phyloP scores from a whole-genome alignment of 2,888 invertebrate species.

The Odontomyia ornata region DNA sequence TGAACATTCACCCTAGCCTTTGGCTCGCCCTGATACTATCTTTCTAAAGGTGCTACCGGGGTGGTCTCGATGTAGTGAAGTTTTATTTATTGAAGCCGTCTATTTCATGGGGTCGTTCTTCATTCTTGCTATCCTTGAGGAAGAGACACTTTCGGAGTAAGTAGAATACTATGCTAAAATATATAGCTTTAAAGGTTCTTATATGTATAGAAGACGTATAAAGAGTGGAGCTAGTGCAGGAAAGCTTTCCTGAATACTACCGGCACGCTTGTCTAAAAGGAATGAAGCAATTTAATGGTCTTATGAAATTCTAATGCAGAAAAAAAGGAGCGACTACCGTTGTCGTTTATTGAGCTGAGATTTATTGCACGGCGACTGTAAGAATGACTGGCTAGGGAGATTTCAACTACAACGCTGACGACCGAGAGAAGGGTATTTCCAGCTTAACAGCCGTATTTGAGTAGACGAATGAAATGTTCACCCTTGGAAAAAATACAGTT shows the following conservation, averaged over 20 bases:
- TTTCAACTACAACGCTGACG: too few relatives aligned
- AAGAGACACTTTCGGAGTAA: background rate
- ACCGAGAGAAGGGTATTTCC: too few relatives aligned
- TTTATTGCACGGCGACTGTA: constrained; percentile 35
- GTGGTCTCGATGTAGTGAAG: constrained; percentile 10
- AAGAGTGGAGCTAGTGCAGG: background rate
- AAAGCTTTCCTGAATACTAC: background rate
- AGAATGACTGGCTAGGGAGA: background rate
- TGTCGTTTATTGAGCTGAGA: constrained; percentile 43
- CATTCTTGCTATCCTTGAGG: background rate
- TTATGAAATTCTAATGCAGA: constrained; percentile 49
- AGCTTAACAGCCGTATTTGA: too few relatives aligned
- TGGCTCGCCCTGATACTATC: too few relatives aligned
- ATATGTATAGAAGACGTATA: too few relatives aligned
- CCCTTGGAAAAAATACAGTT: too few relatives aligned
- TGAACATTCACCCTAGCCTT: too few relatives aligned
- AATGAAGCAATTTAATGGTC: constrained; percentile 40
- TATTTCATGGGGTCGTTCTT: constrained; percentile 2
- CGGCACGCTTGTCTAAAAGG: background rate
- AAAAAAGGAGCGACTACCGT: constrained; percentile 10
- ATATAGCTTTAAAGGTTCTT: too few relatives aligned
- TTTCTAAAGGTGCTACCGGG: background rate
- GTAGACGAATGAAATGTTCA: too few relatives aligned
- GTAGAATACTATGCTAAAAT: too few relatives aligned
- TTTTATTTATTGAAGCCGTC: constrained; percentile 37